Conservation (phyloP, 2,888 invertebrate genomes). For the Heliothis peltigera region DNA sequence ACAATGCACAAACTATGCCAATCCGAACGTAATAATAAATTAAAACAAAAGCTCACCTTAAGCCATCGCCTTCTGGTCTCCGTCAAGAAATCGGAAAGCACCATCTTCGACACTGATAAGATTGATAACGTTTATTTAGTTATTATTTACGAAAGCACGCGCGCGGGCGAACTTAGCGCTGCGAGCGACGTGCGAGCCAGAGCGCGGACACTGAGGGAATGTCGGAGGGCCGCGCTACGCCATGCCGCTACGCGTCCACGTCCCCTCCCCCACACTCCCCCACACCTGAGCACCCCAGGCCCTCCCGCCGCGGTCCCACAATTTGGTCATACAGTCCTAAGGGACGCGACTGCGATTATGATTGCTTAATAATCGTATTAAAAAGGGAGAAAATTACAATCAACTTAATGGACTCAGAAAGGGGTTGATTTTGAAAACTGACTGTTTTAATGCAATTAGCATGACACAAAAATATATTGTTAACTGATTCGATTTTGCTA, state of each 20-base stretch:
- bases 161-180: conserved; percentile 41
- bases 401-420: conserved; percentile 53
- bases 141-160: conserved; percentile 51
- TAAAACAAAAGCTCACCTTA: conserved; percentile 72
- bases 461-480: not conserved
- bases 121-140: conserved; percentile 32
- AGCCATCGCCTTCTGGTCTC: conserved; percentile 86
- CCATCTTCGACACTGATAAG: conserved; percentile 71
- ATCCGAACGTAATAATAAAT: not conserved
- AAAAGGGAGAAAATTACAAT: conserved; percentile 60
- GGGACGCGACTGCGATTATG: conserved; percentile 53
- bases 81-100: conserved; percentile 84
- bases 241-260: conserved; percentile 46
- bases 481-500: conserved; percentile 18
- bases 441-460: conserved; percentile 47
- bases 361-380: conserved; percentile 65
- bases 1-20: conserved; percentile 9
- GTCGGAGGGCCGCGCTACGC: conserved; percentile 60
- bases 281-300: conserved; percentile 18
- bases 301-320: conserved; percentile 5
- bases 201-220: conserved; percentile 71
- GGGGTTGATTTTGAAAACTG: conserved; percentile 39
- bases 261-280: conserved; percentile 52
- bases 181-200: conserved; percentile 64
- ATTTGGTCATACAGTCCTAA: conserved; percentile 22